phyloP scores from a whole-genome alignment of 2,888 invertebrate genomes.

The Ormia ochracea region DNA sequence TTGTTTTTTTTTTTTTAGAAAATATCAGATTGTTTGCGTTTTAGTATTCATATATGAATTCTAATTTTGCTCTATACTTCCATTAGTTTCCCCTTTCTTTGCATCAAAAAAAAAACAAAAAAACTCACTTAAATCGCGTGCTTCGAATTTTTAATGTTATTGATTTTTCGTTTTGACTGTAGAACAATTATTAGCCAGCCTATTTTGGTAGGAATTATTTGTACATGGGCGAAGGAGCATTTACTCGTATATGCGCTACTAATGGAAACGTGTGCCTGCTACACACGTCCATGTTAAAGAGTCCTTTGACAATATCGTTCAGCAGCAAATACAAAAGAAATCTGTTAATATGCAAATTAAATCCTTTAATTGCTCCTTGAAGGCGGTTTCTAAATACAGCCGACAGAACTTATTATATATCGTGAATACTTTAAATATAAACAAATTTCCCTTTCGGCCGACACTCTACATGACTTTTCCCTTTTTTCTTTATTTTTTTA shows the following conservation, averaged over 20 bases:
- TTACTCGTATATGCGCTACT: background rate
- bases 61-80: background rate
- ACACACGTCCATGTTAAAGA: background rate
- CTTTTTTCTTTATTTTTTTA: too few species aligned
- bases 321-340: background rate
- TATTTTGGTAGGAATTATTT: background rate
- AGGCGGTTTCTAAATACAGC: too few species aligned
- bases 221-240: background rate
- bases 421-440: too few species aligned
- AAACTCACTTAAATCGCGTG: constrained; percentile 59
- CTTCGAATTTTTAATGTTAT: constrained; percentile 58
- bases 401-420: too few species aligned
- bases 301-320: background rate
- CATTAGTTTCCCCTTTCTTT: constrained; percentile 2
- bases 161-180: constrained; percentile 42
- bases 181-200: constrained; percentile 25
- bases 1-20: background rate
- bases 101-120: background rate
- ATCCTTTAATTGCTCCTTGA: too few species aligned
- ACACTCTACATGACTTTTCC: too few species aligned
- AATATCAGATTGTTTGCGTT: background rate
- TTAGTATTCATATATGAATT: background rate
- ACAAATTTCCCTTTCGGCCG: too few species aligned
- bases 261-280: background rate
- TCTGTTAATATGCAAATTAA: too few species aligned